These are phyloP conservation scores for Oreochromis grahami DNA, from an alignment of 2,797 vertebrate species.

Conservation along the genomic window DNA sequence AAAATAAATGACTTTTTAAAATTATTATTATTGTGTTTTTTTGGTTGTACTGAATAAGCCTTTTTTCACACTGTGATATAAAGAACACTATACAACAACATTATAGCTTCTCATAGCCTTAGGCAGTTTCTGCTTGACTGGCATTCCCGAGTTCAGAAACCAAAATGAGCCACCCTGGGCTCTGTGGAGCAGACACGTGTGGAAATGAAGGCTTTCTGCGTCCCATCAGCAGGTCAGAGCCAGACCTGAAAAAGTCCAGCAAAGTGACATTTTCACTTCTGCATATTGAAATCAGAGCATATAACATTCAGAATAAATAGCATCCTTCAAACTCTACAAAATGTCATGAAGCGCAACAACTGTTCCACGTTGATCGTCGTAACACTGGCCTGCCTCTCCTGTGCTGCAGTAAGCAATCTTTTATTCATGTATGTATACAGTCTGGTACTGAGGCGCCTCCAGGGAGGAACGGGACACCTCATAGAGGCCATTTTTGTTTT, in stretches of 20 bases:
- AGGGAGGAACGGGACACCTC: background rate
- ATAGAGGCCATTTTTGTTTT: background rate
- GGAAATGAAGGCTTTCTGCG: background rate
- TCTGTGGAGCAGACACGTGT: background rate
- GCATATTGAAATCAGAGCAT: background rate
- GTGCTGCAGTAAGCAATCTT: background rate
- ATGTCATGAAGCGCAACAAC: background rate
- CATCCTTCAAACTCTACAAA: background rate
- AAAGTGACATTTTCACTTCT: background rate
- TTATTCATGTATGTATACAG: background rate
- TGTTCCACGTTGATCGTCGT: background rate
- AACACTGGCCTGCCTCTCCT: rapidly evolving
- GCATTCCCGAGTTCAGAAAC: background rate
- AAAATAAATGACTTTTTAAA: background rate
- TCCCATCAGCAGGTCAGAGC: background rate
- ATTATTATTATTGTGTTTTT: rapidly evolving
- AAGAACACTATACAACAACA: background rate
- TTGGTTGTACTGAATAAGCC: background rate
- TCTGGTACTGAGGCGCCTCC: background rate
- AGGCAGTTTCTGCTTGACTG: background rate
- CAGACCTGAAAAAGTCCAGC: background rate
- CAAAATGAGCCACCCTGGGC: background rate
- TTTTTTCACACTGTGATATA: background rate
- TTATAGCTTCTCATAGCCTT: background rate
- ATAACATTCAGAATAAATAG: rapidly evolving